phyloP scores from a whole-genome alignment of 2,888 invertebrate species.

The Nesidiocoris tenuis region DNA sequence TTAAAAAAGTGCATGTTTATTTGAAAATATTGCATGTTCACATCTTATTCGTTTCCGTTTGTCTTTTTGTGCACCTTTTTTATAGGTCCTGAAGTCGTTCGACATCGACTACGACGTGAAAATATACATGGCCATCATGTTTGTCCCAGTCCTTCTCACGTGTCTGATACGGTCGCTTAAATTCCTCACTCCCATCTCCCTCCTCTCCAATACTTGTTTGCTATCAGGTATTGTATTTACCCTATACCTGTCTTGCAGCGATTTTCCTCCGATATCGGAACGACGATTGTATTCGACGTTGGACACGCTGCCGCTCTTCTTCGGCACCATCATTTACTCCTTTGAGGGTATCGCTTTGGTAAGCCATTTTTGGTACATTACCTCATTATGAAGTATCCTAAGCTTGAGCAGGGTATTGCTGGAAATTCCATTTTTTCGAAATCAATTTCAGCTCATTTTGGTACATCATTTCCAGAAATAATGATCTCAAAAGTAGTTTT shows the following conservation, averaged over 20 bases:
- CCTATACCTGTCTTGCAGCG: constrained; percentile 71
- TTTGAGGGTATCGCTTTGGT: constrained; percentile 94
- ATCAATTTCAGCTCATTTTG: too few relatives aligned
- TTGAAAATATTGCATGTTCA: too few relatives aligned
- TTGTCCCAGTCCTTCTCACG: constrained; percentile 70
- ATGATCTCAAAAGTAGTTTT: too few relatives aligned
- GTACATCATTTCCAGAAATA: too few relatives aligned
- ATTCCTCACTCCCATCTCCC: constrained; percentile 73
- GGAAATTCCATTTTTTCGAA: not conserved
- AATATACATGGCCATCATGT: constrained; percentile 70
- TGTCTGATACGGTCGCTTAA: constrained; percentile 76
- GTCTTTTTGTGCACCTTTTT: constrained; percentile 49
- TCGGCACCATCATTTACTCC: constrained; percentile 93
- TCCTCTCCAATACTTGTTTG: constrained; percentile 76
- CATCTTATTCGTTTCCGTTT: too few relatives aligned
- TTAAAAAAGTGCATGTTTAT: too few relatives aligned
- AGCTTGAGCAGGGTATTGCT: too few relatives aligned
- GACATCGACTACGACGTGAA: constrained; percentile 59
- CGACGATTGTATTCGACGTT: constrained; percentile 61
- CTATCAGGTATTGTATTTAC: constrained; percentile 72
- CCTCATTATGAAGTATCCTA: too few relatives aligned
- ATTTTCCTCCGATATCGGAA: constrained; percentile 65
- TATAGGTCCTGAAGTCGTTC: constrained; percentile 68
- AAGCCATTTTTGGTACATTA: constrained; percentile 55
- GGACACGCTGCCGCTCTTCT: constrained; percentile 76